A percentile compares a stretch with the other conserved stretches of the same genome.
Evolutionary conservation across 2,113 vertebrate species (phyloP).

Genomic region (Semicossyphus pulcher): DNA sequence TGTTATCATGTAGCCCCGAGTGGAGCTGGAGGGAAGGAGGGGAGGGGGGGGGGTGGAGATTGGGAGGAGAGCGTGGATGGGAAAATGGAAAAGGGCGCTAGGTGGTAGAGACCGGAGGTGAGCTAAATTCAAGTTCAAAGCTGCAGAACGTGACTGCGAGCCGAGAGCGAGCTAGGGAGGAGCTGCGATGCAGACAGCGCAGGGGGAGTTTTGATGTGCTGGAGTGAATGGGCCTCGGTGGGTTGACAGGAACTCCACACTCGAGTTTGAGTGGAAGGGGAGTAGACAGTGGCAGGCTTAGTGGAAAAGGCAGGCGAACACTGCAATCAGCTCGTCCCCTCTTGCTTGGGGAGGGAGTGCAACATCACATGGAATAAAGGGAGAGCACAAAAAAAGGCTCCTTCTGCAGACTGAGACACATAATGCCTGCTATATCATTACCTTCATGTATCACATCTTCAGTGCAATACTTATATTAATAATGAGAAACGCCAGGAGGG

Average conservation of each 20-base stretch:
- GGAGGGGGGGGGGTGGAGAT: conserved; percentile 27
- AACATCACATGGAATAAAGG: conserved; percentile 64
- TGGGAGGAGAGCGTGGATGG: conserved; percentile 37
- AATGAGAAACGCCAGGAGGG: not conserved
- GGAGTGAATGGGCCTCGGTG: conserved; percentile 60
- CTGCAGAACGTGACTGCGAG: conserved; percentile 61
- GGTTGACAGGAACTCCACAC: conserved; percentile 73
- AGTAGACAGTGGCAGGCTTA: conserved; percentile 64
- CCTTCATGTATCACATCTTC: conserved; percentile 2
- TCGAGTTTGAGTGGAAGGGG: conserved; percentile 59
- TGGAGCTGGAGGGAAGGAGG: conserved; percentile 60
- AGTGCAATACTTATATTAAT: not conserved
- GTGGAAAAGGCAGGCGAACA: conserved; percentile 71
- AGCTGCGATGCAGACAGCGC: conserved; percentile 46
- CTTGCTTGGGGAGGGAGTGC: conserved; percentile 55
- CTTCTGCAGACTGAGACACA: conserved; percentile 11
- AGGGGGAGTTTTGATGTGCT: conserved; percentile 45
- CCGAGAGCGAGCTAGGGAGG: conserved; percentile 43
- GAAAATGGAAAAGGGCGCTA: conserved; percentile 41
- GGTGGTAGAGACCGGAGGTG: conserved; percentile 57
- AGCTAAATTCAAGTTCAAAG: conserved; percentile 75
- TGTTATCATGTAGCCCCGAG: conserved; percentile 73
- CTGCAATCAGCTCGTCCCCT: conserved; percentile 68
- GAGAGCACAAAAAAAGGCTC: conserved; percentile 16
- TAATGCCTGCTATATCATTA: not conserved